Evolutionary conservation across 2,797 vertebrate genomes (phyloP).

Genomic region (Pseudotriccus pelzelni): DNA sequence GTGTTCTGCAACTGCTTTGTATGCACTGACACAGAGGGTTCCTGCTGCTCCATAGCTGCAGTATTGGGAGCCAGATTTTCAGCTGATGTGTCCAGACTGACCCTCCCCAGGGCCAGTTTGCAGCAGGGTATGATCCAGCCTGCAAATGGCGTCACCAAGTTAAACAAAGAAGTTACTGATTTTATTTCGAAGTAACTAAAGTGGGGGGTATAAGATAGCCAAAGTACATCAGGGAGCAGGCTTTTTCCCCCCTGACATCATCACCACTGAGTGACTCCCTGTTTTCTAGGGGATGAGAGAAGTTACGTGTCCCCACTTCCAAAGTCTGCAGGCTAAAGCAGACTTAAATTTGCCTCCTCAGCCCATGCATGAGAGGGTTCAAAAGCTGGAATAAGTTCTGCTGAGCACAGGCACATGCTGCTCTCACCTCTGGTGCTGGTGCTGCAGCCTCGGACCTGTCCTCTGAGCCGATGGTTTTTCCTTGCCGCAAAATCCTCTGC

Average conservation of each 20-base stretch:
- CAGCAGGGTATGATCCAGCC: background rate
- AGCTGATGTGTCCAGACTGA: background rate
- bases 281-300: background rate
- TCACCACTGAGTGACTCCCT: background rate
- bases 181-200: background rate
- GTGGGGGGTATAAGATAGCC: accelerated
- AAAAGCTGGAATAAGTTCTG: background rate
- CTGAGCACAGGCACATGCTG: accelerated
- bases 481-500: background rate
- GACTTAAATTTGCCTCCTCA: background rate
- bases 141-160: background rate
- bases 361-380: background rate
- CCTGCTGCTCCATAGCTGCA: accelerated
- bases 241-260: background rate
- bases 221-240: background rate
- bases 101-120: background rate
- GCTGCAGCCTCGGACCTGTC: background rate
- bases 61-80: background rate
- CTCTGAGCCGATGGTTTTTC: background rate
- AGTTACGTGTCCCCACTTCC: accelerated
- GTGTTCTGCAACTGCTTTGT: background rate
- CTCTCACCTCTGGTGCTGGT: background rate
- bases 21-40: background rate
- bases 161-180: background rate
- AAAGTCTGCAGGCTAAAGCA: background rate